These are phyloP conservation scores for Grus americana DNA, from an alignment of 2,113 vertebrate genomes.

Conservation along the genomic window DNA sequence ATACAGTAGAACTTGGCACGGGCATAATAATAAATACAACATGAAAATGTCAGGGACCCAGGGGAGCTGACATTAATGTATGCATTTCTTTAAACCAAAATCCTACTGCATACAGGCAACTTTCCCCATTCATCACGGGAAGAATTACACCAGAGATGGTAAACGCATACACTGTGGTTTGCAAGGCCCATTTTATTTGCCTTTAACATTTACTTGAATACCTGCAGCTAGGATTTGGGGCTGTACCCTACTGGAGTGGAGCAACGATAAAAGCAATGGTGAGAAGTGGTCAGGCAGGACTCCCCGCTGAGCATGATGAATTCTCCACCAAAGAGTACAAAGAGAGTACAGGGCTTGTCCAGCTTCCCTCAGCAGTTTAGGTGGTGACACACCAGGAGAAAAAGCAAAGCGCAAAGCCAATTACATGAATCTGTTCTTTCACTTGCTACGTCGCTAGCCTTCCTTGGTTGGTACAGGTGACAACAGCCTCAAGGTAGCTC, in stretches of 20 bases:
- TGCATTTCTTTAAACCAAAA: slow-evolving; percentile 27
- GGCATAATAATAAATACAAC: slow-evolving; percentile 8
- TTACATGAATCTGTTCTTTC: not conserved
- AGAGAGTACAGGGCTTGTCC: not conserved
- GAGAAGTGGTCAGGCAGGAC: not conserved
- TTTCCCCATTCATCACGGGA: not conserved
- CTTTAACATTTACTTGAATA: not conserved
- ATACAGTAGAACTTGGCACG: slow-evolving; percentile 44
- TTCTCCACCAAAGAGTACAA: not conserved
- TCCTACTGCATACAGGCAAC: not conserved
- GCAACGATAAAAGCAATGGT: fast-evolving
- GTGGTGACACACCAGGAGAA: not conserved
- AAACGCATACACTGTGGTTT: fast-evolving
- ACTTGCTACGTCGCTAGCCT: not conserved
- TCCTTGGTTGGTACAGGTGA: not conserved
- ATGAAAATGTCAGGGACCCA: slow-evolving; percentile 30
- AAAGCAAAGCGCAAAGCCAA: not conserved
- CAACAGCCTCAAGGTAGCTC: not conserved
- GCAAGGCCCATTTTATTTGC: not conserved
- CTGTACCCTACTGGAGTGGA: not conserved
- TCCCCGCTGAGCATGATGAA: fast-evolving
- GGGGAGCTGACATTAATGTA: slow-evolving; percentile 12
- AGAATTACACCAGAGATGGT: not conserved
- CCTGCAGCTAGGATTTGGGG: not conserved
- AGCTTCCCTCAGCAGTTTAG: not conserved